phyloP scores from a whole-genome alignment of 2,113 vertebrate species.

The Pica pica region DNA sequence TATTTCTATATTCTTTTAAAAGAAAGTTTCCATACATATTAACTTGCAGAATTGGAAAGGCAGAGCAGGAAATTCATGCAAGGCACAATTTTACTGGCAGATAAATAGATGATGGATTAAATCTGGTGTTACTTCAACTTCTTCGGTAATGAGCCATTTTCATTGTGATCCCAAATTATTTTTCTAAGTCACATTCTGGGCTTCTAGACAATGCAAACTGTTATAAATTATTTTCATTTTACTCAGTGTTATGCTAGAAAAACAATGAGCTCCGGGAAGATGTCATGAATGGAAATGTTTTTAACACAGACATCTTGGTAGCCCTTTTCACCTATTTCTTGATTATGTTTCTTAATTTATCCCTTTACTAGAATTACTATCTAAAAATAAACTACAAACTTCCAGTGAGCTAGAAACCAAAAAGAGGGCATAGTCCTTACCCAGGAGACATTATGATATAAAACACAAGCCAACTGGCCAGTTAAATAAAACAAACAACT shows the following conservation, averaged over 20 bases:
- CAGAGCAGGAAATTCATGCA: neutral
- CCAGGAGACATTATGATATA: neutral
- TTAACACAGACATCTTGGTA: neutral
- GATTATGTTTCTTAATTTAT: neutral
- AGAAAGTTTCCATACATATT: neutral
- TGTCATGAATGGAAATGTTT: neutral
- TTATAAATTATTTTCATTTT: neutral
- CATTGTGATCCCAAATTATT: neutral
- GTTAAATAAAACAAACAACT: neutral
- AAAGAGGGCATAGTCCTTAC: neutral
- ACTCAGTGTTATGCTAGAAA: neutral
- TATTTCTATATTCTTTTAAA: neutral
- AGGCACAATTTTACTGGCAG: neutral
- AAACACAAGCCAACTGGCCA: neutral
- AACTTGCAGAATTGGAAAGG: neutral
- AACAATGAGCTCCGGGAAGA: neutral
- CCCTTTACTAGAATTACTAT: neutral
- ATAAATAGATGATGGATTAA: neutral
- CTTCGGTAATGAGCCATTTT: neutral
- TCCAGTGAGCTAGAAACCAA: neutral
- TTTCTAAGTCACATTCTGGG: neutral
- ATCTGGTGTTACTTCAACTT: neutral
- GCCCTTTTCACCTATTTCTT: neutral
- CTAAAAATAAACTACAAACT: neutral
- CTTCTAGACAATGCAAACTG: neutral